A percentile compares a stretch with the other conserved stretches of the same genome.
Evolutionary conservation across 2,888 invertebrate genomes (phyloP).

Genomic region (Heliconius erato): DNA sequence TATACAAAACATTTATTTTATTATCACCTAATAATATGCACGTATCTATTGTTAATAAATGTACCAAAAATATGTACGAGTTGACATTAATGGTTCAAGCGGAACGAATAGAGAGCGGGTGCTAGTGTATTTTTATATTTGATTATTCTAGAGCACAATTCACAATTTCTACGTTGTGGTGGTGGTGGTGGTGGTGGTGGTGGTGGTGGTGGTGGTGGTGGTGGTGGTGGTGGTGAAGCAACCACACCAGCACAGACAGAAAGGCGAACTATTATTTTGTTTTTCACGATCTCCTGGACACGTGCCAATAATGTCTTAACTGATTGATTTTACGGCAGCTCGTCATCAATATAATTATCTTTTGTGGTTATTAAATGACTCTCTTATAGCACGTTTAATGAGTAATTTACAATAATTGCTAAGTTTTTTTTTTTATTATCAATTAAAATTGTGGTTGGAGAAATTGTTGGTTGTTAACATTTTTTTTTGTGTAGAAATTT

Average conservation of each 20-base stretch:
- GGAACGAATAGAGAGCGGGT: constrained; percentile 12
- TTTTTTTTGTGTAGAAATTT: too few relatives aligned
- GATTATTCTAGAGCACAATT: background rate
- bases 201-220: constrained; percentile 8
- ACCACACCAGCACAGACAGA: background rate
- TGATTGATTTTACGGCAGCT: constrained; percentile 70
- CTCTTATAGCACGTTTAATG: constrained; percentile 23
- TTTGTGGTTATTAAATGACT: constrained; percentile 54
- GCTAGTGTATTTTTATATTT: constrained; percentile 12
- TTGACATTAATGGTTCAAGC: constrained; percentile 8
- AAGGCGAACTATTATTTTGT: constrained; percentile 46
- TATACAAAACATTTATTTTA: background rate
- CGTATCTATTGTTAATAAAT: constrained; percentile 18
- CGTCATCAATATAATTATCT: constrained; percentile 61
- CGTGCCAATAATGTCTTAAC: constrained; percentile 59
- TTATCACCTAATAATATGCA: background rate
- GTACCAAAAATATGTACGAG: background rate
- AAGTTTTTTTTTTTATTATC: too few relatives aligned
- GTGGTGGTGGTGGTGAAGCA: background rate
- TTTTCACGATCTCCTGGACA: constrained; percentile 49
- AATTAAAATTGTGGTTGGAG: too few relatives aligned
- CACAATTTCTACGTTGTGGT: constrained; percentile 20
- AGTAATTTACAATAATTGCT: constrained; percentile 15
- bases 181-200: background rate
- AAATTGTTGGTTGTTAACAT: too few relatives aligned